Conservation (phyloP, 2,113 vertebrate species). For the Beaufortia kweichowensis region DNA sequence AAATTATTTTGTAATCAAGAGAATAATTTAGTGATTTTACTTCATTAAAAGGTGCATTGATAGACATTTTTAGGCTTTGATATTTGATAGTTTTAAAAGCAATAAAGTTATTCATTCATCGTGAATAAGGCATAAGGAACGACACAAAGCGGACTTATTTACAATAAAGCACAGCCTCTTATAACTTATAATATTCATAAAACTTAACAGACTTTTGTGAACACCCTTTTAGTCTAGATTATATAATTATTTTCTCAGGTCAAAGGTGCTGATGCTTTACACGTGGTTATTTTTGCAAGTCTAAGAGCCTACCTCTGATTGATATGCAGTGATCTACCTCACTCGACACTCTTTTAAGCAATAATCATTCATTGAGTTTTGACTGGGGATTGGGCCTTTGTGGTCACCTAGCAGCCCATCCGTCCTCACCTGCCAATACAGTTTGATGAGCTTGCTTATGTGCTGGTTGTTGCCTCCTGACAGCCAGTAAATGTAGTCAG, state of each 20-base stretch:
- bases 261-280: constrained; percentile 17
- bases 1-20: too few relatives aligned
- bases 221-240: not conserved
- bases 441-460: constrained; percentile 83
- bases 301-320: constrained; percentile 76
- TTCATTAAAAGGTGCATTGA: too few relatives aligned
- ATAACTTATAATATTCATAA: too few relatives aligned
- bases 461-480: constrained; percentile 66
- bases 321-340: constrained; percentile 77
- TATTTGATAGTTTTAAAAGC: too few relatives aligned
- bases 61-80: too few relatives aligned
- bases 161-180: too few relatives aligned
- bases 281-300: constrained; percentile 5
- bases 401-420: constrained; percentile 61
- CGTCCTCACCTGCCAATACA: constrained; percentile 86
- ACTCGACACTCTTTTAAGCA: constrained; percentile 79
- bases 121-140: too few relatives aligned
- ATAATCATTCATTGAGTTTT: constrained; percentile 80
- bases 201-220: not conserved
- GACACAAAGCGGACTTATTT: too few relatives aligned
- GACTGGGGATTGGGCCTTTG: constrained; percentile 63
- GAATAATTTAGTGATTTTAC: too few relatives aligned
- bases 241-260: not conserved
- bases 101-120: too few relatives aligned
- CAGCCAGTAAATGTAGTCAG: constrained; percentile 83